Base-by-base conservation (phyloP, 2,113 vertebrate genomes). In the Triplophysa tibetana region DNA sequence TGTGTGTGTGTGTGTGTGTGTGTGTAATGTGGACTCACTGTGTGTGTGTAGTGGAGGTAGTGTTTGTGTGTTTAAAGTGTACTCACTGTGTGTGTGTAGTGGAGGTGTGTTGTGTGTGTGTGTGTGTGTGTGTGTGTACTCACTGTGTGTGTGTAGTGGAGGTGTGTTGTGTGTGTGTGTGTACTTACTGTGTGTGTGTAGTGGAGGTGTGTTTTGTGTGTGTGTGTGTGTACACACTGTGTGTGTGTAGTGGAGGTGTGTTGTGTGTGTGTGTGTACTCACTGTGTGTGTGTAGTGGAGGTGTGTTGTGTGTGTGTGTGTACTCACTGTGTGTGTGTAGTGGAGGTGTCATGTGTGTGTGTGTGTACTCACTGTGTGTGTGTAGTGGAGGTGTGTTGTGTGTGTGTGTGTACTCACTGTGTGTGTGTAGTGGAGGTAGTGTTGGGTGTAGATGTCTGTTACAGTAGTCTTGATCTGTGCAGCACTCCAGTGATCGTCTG, bases 371-470 rank as follows among this genome's bases (percentile, higher is more conserved):
- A 6, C 0, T 6, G 26, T 45, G 14, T 24, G 13, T 24, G 13
- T 54, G 58, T 81, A 95, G 88, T 0, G 97, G 96, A 0, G 97
- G 96, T 81, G 87, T 0, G 95, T 98, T 1, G 14, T 24, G 13
- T 62, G 56, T 26, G 72, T 26, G 23, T 64, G 24, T 65, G 16
- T 1, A 24, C 80, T 79, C 60, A 84, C 79, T 61, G n/a, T 76
- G 76, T 41, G 70, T 78, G n/a, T 54, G 58, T 81, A 95, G 88
- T 0, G 97, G 96, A 0, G 97, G 96, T 81, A 98, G 87, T 0
- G 95, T 98, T 1, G 97, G 97, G 75, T 96, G 94, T 1, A 98
- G 93, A 82, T 97, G 93, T 87, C 89, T 92, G 84, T 99, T 99
- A 83, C 97, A 99, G 87, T 94, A 97, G 85, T 99, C 95, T 83